Evolutionary conservation across 2,113 vertebrate genomes (phyloP), one percentile per base, ranked within the genome.

Genomic region (Anthoscopus minutus): DNA sequence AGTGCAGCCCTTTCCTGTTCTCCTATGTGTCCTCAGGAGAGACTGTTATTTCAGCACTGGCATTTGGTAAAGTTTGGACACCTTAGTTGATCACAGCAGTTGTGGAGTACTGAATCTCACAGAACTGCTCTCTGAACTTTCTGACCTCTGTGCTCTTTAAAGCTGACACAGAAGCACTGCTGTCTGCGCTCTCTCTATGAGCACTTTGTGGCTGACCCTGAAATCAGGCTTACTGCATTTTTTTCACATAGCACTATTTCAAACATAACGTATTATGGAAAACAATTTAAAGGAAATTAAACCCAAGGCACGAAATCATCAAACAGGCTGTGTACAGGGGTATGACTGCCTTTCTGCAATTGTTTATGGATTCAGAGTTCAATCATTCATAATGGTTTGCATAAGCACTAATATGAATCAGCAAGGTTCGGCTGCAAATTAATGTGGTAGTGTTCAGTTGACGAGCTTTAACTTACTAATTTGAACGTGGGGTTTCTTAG

Each of bases 241-340:
- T 85, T 72, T 89, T 47, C 81, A 89, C 50, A 15, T 2, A 24
- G 24, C 38, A 13, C 45, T 54, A 35, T 35, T 85, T 70, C 67
- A 82, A 64, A 23, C 4, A 7, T 38, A 73, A 89, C 7, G 15
- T 12, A 64, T 60, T 38, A 71, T 5, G 28, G 67, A 88, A 89
- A 93, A 79, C 31, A 16, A 86, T 83, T 74, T 67, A 77, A 92
- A 96, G 89, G 77, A 92, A 95, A 96, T 90, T n/a, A 88, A 94
- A 91, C 48, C 48, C 7, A 9, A 88, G 2, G 7, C 44, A 86
- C n/a, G 77, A 78, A 89, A 58, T 45, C 51, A 82, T 85, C 67
- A 76, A 86, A 60, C 38, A 40, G 6, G 33, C 72, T 54, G 37
- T 38, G 70, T 62, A 40, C 28, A 58, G 48, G 11, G 44, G 25